phyloP scores from a whole-genome alignment of 2,797 vertebrate species.

The Micrastur ruficollis region DNA sequence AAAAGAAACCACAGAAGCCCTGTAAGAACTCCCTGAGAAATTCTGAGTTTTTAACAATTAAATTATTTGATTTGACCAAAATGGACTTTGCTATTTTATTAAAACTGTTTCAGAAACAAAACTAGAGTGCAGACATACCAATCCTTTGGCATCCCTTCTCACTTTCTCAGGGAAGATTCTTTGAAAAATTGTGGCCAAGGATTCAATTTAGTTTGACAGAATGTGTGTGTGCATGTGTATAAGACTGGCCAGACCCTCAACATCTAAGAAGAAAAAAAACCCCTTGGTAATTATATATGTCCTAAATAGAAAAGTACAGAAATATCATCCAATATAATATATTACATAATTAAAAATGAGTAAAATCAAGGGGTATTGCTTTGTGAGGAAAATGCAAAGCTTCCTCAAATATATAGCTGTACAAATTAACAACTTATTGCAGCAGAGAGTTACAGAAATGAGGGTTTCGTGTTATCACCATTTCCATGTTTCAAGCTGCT shows the following conservation, averaged over 20 bases:
- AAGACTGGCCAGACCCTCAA: neutral
- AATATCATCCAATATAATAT: neutral
- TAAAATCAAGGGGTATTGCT: neutral
- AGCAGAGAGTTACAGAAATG: neutral
- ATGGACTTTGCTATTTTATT: neutral
- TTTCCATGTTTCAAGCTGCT: neutral
- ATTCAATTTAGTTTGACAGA: neutral
- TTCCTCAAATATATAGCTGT: neutral
- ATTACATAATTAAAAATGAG: neutral
- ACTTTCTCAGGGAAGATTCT: neutral
- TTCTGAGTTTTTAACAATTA: neutral
- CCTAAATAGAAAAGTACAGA: neutral
- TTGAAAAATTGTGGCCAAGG: neutral
- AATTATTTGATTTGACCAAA: neutral
- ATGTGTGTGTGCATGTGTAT: neutral
- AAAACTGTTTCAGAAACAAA: neutral
- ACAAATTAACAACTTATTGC: neutral
- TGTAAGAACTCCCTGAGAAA: neutral
- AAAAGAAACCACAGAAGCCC: neutral
- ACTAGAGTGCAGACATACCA: neutral
- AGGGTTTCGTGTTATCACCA: neutral
- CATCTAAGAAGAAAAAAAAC: neutral
- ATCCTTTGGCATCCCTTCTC: neutral
- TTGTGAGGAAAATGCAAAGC: neutral
- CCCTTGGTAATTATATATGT: neutral